A percentile compares a stretch with the other conserved stretches of the same genome.
Evolutionary conservation across 2,113 vertebrate species (phyloP).

Genomic region (Zapornia atra): DNA sequence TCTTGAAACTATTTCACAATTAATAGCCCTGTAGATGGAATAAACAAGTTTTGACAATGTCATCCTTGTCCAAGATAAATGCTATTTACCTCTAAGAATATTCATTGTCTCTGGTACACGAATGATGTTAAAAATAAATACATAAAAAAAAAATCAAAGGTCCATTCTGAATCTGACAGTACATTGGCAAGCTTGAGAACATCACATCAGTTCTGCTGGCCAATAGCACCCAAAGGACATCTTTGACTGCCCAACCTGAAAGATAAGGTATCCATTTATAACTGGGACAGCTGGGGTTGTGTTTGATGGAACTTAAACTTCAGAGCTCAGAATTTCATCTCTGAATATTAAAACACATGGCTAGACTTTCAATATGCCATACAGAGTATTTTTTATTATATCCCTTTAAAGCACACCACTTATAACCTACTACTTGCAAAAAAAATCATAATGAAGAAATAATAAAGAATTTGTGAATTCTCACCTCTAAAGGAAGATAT

Average conservation of each 20-base stretch:
- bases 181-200: background rate
- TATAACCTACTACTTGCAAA: background rate
- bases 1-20: background rate
- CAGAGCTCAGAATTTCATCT: background rate
- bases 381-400: background rate
- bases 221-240: background rate
- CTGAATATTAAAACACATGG: accelerated
- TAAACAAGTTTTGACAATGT: background rate
- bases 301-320: background rate
- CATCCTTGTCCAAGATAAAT: background rate
- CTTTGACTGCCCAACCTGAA: background rate
- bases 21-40: background rate
- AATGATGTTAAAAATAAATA: background rate
- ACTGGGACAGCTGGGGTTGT: background rate
- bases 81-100: background rate
- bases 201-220: background rate
- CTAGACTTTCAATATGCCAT: background rate
- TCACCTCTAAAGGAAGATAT: background rate
- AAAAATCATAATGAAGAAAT: background rate
- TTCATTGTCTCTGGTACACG: background rate
- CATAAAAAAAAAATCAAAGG: background rate
- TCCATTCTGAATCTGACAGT: background rate
- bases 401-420: background rate
- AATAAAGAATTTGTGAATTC: background rate
- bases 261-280: background rate